phyloP scores from a whole-genome alignment of 2,888 invertebrate species.

The Scaptomyza caliginosa region DNA sequence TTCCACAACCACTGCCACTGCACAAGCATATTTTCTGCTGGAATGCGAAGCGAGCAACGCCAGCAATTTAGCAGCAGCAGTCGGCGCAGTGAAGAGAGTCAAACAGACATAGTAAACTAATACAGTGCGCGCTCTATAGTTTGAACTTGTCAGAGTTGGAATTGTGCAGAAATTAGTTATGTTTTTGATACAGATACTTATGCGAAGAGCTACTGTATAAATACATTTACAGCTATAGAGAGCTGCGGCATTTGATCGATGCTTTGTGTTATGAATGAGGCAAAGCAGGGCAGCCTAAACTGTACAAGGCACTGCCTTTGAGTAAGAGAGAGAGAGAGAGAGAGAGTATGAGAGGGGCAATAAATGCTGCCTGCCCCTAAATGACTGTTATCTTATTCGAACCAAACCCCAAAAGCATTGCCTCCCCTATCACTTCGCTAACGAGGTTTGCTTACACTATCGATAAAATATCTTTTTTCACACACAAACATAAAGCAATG shows the following conservation, averaged over 20 bases:
- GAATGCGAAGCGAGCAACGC: slow-evolving; percentile 49
- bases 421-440: slow-evolving; percentile 27
- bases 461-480: slow-evolving; percentile 60
- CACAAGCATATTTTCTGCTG: slow-evolving; percentile 22
- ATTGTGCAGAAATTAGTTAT: neutral
- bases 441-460: slow-evolving; percentile 70
- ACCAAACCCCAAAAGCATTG: neutral
- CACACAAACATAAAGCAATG: neutral
- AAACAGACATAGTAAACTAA: slow-evolving; percentile 4
- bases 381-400: slow-evolving; percentile 24
- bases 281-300: slow-evolving; percentile 24
- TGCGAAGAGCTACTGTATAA: neutral
- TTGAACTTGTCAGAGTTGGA: neutral
- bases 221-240: neutral
- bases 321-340: no score
- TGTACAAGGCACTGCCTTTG: neutral
- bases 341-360: neutral
- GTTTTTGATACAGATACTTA: no score
- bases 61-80: slow-evolving; percentile 40
- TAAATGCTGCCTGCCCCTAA: slow-evolving; percentile 22
- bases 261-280: slow-evolving; percentile 51
- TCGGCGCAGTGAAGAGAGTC: slow-evolving; percentile 1
- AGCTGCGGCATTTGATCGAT: slow-evolving; percentile 51
- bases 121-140: neutral
- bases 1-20: no score